Evolutionary conservation across 1,140 invertebrate species (phyloP).

Genomic region (Venustaconcha ellipsiformis): DNA sequence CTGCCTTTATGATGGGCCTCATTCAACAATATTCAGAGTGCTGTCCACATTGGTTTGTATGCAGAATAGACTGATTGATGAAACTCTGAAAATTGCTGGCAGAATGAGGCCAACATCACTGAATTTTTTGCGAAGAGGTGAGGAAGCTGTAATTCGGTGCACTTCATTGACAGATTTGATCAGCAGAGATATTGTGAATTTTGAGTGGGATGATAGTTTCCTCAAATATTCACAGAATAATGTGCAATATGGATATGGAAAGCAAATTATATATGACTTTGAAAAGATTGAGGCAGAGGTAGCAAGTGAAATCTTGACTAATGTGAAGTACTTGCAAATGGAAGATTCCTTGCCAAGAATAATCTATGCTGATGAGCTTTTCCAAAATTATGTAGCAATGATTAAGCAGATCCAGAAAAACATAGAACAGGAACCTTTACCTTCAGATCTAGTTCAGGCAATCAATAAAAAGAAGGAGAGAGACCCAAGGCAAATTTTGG

Average conservation of each 20-base stretch:
- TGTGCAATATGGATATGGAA: slow-evolving; percentile 15
- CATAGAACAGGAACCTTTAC: slow-evolving; percentile 10
- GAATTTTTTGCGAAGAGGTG: neutral
- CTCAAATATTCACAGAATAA: slow-evolving; percentile 8
- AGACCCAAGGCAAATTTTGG: slow-evolving; percentile 2
- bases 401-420: slow-evolving; percentile 1
- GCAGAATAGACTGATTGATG: slow-evolving; percentile 18
- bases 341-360: slow-evolving; percentile 2
- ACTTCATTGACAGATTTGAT: slow-evolving; percentile 9
- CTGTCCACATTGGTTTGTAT: slow-evolving; percentile 2
- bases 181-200: neutral
- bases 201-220: neutral
- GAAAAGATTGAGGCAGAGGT: no score
- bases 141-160: neutral
- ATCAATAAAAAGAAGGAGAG: neutral
- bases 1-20: slow-evolving; percentile 5
- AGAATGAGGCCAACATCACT: slow-evolving; percentile 3
- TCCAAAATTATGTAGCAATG: slow-evolving; percentile 6
- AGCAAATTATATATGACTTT: neutral
- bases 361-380: slow-evolving; percentile 23
- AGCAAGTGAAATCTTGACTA: neutral
- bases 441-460: slow-evolving; percentile 1
- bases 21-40: slow-evolving; percentile 6
- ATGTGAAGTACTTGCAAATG: slow-evolving; percentile 4
- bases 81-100: neutral